Evolutionary conservation across 2,797 vertebrate genomes (phyloP).

Genomic region (Austrolebias charrua): DNA sequence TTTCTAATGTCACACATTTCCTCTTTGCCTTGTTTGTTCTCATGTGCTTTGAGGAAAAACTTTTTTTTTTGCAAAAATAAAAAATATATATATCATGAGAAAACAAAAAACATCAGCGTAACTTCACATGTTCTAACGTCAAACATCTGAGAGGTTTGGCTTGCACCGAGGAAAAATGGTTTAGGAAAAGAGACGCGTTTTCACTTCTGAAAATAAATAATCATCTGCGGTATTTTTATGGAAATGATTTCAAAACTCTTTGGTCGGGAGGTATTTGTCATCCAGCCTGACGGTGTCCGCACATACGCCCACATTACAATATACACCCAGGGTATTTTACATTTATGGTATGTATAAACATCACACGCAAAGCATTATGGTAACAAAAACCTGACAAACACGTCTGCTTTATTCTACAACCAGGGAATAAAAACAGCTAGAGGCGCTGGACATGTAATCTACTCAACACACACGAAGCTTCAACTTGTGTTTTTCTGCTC

Average conservation of each 20-base stretch:
- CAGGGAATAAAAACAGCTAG: constrained; percentile 19
- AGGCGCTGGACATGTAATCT: constrained; percentile 39
- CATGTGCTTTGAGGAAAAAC: too few species aligned
- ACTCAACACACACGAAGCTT: constrained; percentile 3
- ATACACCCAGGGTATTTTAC: too few species aligned
- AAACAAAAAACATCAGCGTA: too few species aligned
- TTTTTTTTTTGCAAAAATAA: too few species aligned
- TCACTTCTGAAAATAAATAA: background rate
- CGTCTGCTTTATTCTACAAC: constrained; percentile 38
- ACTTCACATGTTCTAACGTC: too few species aligned
- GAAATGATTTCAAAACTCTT: background rate
- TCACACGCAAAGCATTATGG: constrained; percentile 48
- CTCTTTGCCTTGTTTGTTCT: too few species aligned
- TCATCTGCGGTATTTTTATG: constrained; percentile 1
- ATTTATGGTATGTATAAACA: too few species aligned
- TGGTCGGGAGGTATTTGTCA: background rate
- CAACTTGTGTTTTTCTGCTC: constrained; percentile 25
- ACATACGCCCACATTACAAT: too few species aligned
- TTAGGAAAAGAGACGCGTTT: constrained; percentile 2
- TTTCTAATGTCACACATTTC: too few species aligned
- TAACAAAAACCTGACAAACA: constrained; percentile 59
- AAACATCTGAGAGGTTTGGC: background rate
- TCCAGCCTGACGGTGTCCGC: too few species aligned
- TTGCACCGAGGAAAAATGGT: background rate
- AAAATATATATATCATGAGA: too few species aligned